Percentiles rank a stretch among this genome's conserved stretches.
These are phyloP conservation scores for Lepus americanus DNA, from an alignment of 2,113 vertebrate genomes.

Conservation along the genomic window DNA sequence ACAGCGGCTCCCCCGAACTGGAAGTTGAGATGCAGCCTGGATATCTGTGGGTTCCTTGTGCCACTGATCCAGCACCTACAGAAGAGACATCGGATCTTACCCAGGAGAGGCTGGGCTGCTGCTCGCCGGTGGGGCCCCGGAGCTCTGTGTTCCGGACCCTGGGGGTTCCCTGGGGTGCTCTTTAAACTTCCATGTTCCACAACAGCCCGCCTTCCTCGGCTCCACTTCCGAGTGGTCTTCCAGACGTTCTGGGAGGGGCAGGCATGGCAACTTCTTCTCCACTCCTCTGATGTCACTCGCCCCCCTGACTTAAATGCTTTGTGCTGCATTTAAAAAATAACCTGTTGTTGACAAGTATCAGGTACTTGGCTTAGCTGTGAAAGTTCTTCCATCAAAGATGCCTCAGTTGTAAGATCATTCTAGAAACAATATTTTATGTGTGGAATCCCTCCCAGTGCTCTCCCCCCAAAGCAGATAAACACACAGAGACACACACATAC, in stretches of 20 bases:
- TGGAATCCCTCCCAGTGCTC: no score
- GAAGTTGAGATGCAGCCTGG: background rate
- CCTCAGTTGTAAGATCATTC: background rate
- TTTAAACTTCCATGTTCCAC: background rate
- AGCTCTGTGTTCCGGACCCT: background rate
- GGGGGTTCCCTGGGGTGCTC: background rate
- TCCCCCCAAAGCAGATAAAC: no score
- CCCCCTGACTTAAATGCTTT: background rate
- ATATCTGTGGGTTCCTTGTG: background rate
- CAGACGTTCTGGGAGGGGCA: background rate
- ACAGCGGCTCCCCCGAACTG: background rate
- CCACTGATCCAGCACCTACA: background rate
- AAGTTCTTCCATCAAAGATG: background rate
- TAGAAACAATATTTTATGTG: slow-evolving; percentile 8
- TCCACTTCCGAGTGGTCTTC: no score
- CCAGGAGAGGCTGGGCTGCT: background rate
- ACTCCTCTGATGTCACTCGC: background rate
- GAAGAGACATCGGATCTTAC: background rate
- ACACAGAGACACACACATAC: no score
- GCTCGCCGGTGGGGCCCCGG: no score
- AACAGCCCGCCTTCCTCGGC: no score
- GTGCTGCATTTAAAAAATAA: slow-evolving; percentile 13
- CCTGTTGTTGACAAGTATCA: background rate
- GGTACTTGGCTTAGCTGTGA: background rate
- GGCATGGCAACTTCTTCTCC: background rate